Evolutionary conservation across 2,797 vertebrate species (phyloP).

Genomic region (Malurus splendens): DNA sequence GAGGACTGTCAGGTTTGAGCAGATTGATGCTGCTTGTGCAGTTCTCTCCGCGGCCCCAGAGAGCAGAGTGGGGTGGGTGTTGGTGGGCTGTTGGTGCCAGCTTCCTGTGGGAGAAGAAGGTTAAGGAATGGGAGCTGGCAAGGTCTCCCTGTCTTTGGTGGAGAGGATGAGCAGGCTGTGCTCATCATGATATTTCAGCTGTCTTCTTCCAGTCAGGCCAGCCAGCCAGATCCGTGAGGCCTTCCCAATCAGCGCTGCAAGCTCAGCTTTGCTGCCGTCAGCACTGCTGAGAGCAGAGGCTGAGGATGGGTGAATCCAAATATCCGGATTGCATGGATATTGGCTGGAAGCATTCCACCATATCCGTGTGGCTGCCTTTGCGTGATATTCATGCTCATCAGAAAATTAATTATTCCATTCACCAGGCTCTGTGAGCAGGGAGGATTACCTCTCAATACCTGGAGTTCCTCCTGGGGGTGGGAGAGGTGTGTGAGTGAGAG

Average conservation of each 20-base stretch:
- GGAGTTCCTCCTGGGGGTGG: not conserved
- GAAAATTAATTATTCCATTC: conserved; percentile 48
- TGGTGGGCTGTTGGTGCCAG: not conserved
- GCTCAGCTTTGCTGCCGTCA: conserved; percentile 25
- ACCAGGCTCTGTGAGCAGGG: not conserved
- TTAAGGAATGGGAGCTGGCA: not conserved
- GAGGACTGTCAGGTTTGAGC: not conserved
- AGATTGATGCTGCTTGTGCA: not conserved
- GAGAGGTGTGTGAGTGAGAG: not conserved
- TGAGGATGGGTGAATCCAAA: conserved; percentile 42
- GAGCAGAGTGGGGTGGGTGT: not conserved
- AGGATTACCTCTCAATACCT: conserved; percentile 27
- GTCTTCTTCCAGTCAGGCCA: not conserved
- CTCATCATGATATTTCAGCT: not conserved
- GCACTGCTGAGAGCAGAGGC: conserved; percentile 31
- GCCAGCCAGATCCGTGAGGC: not conserved
- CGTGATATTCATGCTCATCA: not conserved
- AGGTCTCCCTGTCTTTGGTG: not conserved
- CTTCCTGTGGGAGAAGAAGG: not conserved
- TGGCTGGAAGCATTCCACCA: conserved; percentile 26
- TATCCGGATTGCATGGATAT: conserved; percentile 24
- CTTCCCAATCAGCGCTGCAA: not conserved
- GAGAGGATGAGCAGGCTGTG: not conserved
- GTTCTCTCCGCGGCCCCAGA: not conserved
- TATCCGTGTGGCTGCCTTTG: conserved; percentile 16